These are phyloP conservation scores for Pogonomyrmex californicus DNA, from an alignment of 1,140 invertebrate genomes.

Conservation along the genomic window DNA sequence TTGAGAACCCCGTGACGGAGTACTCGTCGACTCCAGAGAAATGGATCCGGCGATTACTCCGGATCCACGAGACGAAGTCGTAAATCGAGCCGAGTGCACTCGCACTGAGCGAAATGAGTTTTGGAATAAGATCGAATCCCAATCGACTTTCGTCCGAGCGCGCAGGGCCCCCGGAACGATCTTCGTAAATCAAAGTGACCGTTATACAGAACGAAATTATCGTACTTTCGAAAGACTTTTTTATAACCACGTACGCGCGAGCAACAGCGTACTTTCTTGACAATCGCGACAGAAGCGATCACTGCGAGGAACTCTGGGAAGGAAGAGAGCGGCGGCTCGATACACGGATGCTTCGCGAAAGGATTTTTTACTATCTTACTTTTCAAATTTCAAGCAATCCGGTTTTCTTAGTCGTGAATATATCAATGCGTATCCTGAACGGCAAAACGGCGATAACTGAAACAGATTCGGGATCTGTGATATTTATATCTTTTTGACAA, in stretches of 20 bases:
- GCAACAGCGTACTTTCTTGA: background rate
- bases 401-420: background rate
- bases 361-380: too few species aligned
- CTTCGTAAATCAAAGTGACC: constrained; percentile 61
- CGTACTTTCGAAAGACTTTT: constrained; percentile 42
- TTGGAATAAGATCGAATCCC: constrained; percentile 63
- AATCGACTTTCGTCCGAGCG: constrained; percentile 50
- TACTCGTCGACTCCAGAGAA: constrained; percentile 65
- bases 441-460: background rate
- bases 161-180: background rate
- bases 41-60: constrained; percentile 64
- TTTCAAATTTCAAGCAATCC: background rate
- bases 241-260: constrained; percentile 25
- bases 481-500: background rate
- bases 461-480: background rate
- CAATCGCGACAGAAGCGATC: background rate
- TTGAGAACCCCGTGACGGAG: constrained; percentile 64
- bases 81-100: constrained; percentile 45
- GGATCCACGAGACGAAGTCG: constrained; percentile 58
- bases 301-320: background rate
- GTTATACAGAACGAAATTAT: constrained; percentile 50
- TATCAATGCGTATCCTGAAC: background rate
- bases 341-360: background rate
- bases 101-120: constrained; percentile 50
- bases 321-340: constrained; percentile 5